Evolutionary conservation across 2,113 vertebrate genomes (phyloP).

Genomic region (Megaceryle maxima): DNA sequence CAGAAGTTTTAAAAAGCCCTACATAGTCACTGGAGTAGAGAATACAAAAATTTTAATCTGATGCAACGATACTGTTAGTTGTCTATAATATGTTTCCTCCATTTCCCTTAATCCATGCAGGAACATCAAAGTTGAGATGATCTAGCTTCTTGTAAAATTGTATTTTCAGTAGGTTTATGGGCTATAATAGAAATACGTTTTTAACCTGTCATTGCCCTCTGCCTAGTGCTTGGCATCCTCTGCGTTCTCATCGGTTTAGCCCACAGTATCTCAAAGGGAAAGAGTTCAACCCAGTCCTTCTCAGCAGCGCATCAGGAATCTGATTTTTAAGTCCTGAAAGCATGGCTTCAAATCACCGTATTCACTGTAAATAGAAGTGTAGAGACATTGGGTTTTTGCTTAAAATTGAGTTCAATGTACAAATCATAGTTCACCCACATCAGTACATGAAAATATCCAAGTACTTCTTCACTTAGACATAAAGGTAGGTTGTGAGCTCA

Average conservation of each 20-base stretch:
- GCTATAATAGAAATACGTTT: neutral
- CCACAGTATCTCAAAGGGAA: neutral
- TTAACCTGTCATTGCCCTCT: neutral
- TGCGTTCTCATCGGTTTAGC: fast-evolving
- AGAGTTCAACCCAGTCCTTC: neutral
- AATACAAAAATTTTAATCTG: neutral
- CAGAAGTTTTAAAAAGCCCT: neutral
- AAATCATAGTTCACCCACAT: neutral
- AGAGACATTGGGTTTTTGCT: neutral
- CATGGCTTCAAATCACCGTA: neutral
- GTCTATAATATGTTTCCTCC: neutral
- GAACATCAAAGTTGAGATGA: neutral
- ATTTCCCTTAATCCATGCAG: neutral
- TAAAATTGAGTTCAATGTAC: neutral
- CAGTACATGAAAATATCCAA: neutral
- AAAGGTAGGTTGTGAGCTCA: fast-evolving
- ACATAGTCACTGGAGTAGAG: neutral
- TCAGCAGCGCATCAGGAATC: neutral
- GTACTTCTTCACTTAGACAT: neutral
- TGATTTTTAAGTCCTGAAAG: neutral
- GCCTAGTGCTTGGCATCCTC: neutral
- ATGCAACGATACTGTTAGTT: neutral
- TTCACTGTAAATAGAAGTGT: neutral
- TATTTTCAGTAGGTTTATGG: neutral
- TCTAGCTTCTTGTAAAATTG: neutral